Percentiles rank a stretch among this genome's conserved stretches.
phyloP scores from a whole-genome alignment of 2,113 vertebrate genomes.

The Pica pica region DNA sequence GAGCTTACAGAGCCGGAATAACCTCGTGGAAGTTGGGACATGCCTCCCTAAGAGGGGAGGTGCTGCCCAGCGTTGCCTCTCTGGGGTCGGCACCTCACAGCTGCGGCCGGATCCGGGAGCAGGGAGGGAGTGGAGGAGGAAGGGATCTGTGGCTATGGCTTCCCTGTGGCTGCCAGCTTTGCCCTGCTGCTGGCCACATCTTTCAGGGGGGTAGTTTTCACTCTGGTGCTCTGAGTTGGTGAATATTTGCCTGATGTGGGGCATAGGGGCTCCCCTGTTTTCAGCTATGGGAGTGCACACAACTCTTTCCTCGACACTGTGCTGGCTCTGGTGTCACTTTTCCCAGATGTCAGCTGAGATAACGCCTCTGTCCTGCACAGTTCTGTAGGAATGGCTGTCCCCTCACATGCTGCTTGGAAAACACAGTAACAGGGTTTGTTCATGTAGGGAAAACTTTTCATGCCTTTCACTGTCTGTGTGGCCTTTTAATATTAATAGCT shows the following conservation, averaged over 20 bases:
- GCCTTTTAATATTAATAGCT: slow-evolving; percentile 44
- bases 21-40: not conserved
- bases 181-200: rapidly evolving
- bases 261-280: not conserved
- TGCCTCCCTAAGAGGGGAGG: not conserved
- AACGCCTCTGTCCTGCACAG: not conserved
- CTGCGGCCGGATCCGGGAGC: rapidly evolving
- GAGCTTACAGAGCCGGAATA: not conserved
- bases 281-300: not conserved
- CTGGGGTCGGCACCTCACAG: rapidly evolving
- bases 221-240: not conserved
- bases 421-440: not conserved
- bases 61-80: not conserved
- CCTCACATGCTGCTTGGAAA: not conserved
- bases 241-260: not conserved
- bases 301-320: rapidly evolving
- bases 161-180: not conserved
- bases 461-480: not conserved
- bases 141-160: not conserved
- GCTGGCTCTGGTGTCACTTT: not conserved
- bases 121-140: not conserved
- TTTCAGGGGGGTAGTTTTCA: not conserved
- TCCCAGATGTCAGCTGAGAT: not conserved
- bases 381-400: not conserved
- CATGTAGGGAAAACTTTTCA: not conserved